A percentile compares a stretch with the other conserved stretches of the same genome.
These are phyloP conservation scores for Myotis brandtii DNA, from an alignment of 2,113 vertebrate species.

Conservation along the genomic window DNA sequence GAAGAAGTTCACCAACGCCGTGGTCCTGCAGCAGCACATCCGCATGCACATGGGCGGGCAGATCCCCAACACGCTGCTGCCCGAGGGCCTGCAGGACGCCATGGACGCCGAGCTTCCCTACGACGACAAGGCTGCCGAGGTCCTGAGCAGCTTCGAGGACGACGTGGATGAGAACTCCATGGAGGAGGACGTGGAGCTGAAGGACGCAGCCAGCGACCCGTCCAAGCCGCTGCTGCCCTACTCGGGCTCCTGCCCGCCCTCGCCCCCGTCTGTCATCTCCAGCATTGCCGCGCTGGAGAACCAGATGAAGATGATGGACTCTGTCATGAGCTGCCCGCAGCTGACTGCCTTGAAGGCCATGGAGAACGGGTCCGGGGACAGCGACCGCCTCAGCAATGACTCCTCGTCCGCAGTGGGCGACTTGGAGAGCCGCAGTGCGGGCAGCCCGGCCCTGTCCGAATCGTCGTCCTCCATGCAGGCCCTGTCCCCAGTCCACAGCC, in stretches of 20 bases:
- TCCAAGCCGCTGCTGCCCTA: conserved; percentile 89
- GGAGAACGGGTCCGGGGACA: conserved; percentile 94
- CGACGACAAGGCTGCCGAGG: conserved; percentile 93
- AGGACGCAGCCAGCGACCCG: conserved; percentile 89
- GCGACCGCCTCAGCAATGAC: conserved; percentile 94
- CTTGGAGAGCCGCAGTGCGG: conserved; percentile 94
- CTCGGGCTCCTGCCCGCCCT: conserved; percentile 90
- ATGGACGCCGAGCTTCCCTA: conserved; percentile 94
- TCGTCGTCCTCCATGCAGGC: conserved; percentile 96
- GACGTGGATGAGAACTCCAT: conserved; percentile 96
- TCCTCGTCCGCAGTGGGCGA: conserved; percentile 92
- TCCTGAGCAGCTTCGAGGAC: conserved; percentile 94
- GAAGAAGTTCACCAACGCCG: conserved; percentile 99
- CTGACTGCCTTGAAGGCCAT: conserved; percentile 89
- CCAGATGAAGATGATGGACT: conserved; percentile 99
- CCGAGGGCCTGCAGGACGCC: conserved; percentile 94
- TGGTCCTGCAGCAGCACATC: conserved; percentile 98
- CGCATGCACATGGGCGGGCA: conserved; percentile 99
- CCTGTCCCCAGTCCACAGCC: conserved; percentile 93
- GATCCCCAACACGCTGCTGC: conserved; percentile 96
- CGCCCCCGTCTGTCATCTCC: conserved; percentile 97
- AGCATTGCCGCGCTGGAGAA: conserved; percentile 98
- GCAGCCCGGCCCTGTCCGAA: conserved; percentile 96
- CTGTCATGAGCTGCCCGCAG: conserved; percentile 92
- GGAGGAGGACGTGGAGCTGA: conserved; percentile 93